phyloP scores from a whole-genome alignment of 2,797 vertebrate genomes.

The Mormyrops attenuatus region DNA sequence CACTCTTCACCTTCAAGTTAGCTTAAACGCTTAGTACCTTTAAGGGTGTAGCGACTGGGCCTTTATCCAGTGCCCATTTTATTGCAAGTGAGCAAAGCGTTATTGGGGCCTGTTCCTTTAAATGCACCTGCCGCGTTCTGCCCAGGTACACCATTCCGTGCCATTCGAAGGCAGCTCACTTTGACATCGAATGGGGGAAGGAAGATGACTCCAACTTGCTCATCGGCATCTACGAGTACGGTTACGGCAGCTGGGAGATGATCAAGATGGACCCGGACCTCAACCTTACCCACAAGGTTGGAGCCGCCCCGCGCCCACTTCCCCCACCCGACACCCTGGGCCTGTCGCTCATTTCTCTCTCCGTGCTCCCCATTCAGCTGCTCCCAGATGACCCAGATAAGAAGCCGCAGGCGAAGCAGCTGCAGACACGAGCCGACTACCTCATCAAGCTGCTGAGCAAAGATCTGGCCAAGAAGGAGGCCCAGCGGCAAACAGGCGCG shows the following conservation, averaged over 20 bases:
- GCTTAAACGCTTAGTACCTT: background rate
- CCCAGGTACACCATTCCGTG: slow-evolving; percentile 87
- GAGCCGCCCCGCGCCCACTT: background rate
- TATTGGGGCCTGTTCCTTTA: background rate
- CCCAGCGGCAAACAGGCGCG: slow-evolving; percentile 79
- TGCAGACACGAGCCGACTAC: slow-evolving; percentile 98
- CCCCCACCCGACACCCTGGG: background rate
- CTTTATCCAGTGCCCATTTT: background rate
- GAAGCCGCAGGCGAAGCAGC: slow-evolving; percentile 96
- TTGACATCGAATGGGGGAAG: slow-evolving; percentile 94
- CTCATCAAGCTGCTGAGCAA: slow-evolving; percentile 98
- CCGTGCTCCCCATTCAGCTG: slow-evolving; percentile 61
- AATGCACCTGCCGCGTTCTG: background rate
- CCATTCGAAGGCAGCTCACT: slow-evolving; percentile 93
- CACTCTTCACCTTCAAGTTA: background rate
- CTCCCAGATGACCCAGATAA: slow-evolving; percentile 97
- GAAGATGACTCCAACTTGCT: slow-evolving; percentile 94
- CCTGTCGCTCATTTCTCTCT: background rate
- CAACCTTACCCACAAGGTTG: slow-evolving; percentile 93
- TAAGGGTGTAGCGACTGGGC: background rate
- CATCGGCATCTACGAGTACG: slow-evolving; percentile 97
- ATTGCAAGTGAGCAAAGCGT: background rate
- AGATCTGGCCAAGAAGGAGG: slow-evolving; percentile 89
- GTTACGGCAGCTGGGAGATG: slow-evolving; percentile 99
- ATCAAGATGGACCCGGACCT: slow-evolving; percentile 99